Base-by-base conservation (phyloP, 2,797 vertebrate genomes). In the Aythya fuligula region DNA sequence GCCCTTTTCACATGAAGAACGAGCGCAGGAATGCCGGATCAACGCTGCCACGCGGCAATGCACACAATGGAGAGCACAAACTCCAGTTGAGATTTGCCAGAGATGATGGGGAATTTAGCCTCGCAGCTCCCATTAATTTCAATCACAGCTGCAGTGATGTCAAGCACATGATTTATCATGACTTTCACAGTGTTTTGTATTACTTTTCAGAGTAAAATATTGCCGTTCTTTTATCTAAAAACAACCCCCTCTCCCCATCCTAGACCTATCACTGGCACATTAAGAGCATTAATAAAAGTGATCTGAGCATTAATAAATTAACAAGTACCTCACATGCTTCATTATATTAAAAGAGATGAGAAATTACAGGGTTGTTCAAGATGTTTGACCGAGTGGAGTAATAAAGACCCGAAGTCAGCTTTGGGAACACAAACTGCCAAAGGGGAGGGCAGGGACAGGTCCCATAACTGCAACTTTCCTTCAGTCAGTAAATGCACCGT, bases 151-250 rank as follows among this genome's bases (percentile, higher is more conserved):
- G 12, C 2, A 1, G 39, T 24, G 78, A 56, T 60, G 82, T 34
- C 53, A 24, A 85, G 87, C 60, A 5, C 21, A 8, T 47, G 91
- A 96, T 94, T 93, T 83, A 94, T 93, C 49, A 0, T 0, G 1
- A 91, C 61, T 30, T 73, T 45, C 1, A 0, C 4, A 1, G 60
- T 25, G 77, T 6, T 88, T 78, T 77, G 73, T 75, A 80, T 84
- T 94, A 75, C 91, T 78, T 75, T 84, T 51, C 88, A 49, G 62
- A 24, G 58, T 61, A 86, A 96, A 94, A 95, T 77, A 96, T 61
- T 4, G 3, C 83, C 43, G 54, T 78, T 47, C 88, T 75, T 87
- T 91, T 67, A 84, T 74, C 73, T 71, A 41, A 90, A 66, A 32
- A 9, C 53, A 71, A 49, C 45, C 53, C 88, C 36, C 76, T 65